Evolutionary conservation across 2,888 invertebrate genomes (phyloP).

Genomic region (Rotaria macrura): DNA sequence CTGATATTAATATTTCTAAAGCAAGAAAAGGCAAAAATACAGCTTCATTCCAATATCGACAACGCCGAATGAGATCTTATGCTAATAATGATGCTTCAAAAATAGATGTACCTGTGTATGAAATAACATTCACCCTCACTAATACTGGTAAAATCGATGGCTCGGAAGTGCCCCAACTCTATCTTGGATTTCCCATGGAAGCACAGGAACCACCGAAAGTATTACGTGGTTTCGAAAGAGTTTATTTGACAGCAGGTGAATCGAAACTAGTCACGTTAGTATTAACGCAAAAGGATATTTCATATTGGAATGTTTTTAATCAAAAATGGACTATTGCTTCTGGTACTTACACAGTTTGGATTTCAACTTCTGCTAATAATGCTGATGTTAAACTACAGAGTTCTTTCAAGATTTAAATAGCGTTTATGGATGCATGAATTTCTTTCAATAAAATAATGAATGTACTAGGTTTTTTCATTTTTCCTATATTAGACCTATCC

Average conservation of each 20-base stretch:
- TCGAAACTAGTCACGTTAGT: background rate
- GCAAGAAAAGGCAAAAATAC: background rate
- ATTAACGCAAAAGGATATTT: slow-evolving; percentile 3
- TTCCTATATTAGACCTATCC: too few relatives aligned
- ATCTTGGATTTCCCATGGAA: background rate
- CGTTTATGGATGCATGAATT: too few relatives aligned
- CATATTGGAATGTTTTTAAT: slow-evolving; percentile 14
- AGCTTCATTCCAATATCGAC: background rate
- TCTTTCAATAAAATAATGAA: too few relatives aligned
- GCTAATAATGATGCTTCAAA: background rate
- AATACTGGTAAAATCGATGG: background rate
- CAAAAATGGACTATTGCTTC: background rate
- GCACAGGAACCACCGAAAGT: slow-evolving; percentile 4
- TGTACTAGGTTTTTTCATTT: too few relatives aligned
- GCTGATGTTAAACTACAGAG: background rate
- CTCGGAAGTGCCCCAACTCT: background rate
- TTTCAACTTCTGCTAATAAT: background rate
- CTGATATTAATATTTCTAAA: background rate
- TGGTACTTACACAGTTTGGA: background rate
- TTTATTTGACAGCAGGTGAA: background rate
- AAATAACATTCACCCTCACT: background rate
- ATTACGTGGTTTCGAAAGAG: slow-evolving; percentile 5
- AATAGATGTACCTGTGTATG: background rate
- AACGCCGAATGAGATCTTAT: background rate
- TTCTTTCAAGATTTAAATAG: background rate